Conservation (phyloP, 2,888 invertebrate species). For the Pyrocoelia pectoralis region DNA sequence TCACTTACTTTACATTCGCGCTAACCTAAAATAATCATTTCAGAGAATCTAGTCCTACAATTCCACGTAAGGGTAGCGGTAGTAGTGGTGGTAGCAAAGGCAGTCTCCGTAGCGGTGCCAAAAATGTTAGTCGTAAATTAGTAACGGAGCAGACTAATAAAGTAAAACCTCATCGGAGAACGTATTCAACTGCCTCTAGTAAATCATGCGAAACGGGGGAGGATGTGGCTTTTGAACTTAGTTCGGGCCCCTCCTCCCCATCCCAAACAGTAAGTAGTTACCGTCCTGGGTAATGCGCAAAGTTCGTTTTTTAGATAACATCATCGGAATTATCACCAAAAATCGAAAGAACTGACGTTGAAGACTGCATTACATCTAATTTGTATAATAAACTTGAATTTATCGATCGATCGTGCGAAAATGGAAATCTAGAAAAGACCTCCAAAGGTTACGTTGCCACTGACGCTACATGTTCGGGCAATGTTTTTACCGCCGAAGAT, state of each 20-base stretch:
- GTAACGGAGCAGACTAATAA: constrained; percentile 63
- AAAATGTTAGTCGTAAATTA: constrained; percentile 60
- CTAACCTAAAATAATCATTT: constrained; percentile 8
- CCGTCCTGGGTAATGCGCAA: neutral
- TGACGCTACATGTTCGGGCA: constrained; percentile 64
- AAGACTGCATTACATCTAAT: constrained; percentile 49
- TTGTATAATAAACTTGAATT: constrained; percentile 59
- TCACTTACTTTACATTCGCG: too few species aligned
- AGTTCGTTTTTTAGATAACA: constrained; percentile 2
- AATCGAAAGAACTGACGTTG: constrained; percentile 25
- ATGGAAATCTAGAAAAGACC: constrained; percentile 63
- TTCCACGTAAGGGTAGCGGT: constrained; percentile 56
- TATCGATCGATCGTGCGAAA: constrained; percentile 63
- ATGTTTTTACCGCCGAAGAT: constrained; percentile 37
- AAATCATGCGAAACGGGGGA: constrained; percentile 61
- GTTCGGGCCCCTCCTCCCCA: constrained; percentile 67
- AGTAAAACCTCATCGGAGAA: constrained; percentile 64
- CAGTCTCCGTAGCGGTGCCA: constrained; percentile 61
- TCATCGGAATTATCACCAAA: neutral
- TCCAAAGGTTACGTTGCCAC: constrained; percentile 56
- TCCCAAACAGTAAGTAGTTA: constrained; percentile 62
- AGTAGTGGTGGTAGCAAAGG: constrained; percentile 50
- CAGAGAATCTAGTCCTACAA: constrained; percentile 55
- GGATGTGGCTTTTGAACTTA: constrained; percentile 65
- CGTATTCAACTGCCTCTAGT: constrained; percentile 57